Evolutionary conservation across 2,888 invertebrate species (phyloP).

Genomic region (Gerris lacustris): DNA sequence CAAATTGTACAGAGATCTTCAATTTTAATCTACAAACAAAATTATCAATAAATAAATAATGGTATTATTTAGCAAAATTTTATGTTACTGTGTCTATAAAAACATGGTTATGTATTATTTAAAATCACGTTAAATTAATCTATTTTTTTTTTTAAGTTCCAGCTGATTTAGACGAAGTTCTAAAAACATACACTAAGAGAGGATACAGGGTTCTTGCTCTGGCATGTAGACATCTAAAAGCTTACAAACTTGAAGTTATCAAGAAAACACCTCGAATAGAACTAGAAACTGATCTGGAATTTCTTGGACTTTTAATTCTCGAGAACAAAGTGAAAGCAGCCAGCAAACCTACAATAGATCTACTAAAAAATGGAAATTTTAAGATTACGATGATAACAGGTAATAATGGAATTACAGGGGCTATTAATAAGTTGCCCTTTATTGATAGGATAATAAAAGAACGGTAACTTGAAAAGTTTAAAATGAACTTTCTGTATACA

Average conservation of each 20-base stretch:
- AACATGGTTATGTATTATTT: no score
- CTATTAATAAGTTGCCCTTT: no score
- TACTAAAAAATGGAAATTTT: constrained; percentile 42
- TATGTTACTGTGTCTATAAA: no score
- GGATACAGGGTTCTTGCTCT: constrained; percentile 78
- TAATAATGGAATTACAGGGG: constrained; percentile 26
- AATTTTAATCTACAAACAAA: no score
- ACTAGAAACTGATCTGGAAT: constrained; percentile 38
- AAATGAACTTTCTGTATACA: no score
- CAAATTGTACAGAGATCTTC: no score
- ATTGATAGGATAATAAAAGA: no score
- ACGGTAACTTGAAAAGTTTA: no score
- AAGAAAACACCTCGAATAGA: constrained; percentile 43
- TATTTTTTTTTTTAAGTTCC: constrained; percentile 36
- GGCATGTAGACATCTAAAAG: constrained; percentile 49
- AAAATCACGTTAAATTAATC: no score
- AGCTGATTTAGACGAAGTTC: constrained; percentile 48
- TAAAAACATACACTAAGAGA: constrained; percentile 65
- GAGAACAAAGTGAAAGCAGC: constrained; percentile 48
- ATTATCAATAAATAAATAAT: no score
- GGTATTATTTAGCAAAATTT: no score
- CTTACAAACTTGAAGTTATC: constrained; percentile 46
- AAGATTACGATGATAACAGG: constrained; percentile 51
- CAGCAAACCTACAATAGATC: constrained; percentile 40
- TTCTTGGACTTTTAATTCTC: constrained; percentile 40